phyloP scores from a whole-genome alignment of 1,140 invertebrate genomes.

The Procambarus virginalis region DNA sequence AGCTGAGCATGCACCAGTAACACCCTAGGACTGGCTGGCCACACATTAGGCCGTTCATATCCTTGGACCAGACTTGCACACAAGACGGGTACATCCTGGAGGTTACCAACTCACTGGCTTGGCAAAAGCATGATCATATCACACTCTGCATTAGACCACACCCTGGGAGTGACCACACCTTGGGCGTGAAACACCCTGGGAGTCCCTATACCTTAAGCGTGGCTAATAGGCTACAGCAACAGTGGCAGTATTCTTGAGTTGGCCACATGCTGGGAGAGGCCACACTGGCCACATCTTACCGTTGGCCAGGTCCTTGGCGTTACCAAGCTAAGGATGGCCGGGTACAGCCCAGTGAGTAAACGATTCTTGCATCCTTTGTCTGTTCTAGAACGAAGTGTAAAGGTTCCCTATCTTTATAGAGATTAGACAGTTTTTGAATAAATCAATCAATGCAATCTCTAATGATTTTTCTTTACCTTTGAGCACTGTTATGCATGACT shows the following conservation, averaged over 20 bases:
- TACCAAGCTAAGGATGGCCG: no score
- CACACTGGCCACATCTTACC: background rate
- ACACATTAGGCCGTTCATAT: background rate
- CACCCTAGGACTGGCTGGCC: background rate
- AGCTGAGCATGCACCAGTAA: no score
- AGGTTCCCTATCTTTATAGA: slow-evolving; percentile 48
- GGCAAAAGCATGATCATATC: background rate
- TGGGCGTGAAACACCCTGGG: background rate
- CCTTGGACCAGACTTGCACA: background rate
- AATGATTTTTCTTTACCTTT: no score
- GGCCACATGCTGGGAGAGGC: slow-evolving; percentile 7
- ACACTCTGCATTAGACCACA: background rate
- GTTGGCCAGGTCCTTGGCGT: background rate
- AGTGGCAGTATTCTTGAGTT: background rate
- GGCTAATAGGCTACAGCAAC: no score
- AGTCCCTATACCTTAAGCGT: no score
- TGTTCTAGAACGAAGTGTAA: slow-evolving; percentile 26
- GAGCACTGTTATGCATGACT: no score
- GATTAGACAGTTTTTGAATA: slow-evolving; percentile 49
- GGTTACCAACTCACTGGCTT: background rate
- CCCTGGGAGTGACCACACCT: background rate
- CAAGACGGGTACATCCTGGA: background rate
- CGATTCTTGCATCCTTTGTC: background rate
- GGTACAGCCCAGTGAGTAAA: background rate
- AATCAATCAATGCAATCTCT: background rate